Evolutionary conservation across 2,113 vertebrate genomes (phyloP).

Genomic region (Festucalex cinctus): DNA sequence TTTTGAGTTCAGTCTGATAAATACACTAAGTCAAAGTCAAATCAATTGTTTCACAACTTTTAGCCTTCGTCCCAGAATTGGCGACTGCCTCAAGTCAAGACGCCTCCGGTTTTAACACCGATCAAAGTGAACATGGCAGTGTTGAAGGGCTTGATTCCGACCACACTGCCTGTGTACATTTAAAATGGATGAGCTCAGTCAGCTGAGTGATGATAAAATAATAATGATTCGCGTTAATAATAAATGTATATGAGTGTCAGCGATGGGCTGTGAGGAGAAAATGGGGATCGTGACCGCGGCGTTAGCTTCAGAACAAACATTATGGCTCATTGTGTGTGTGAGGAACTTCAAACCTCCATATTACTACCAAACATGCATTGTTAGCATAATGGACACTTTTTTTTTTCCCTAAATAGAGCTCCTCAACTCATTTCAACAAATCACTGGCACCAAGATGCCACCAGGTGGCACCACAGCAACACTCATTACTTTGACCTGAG

Average conservation of each 20-base stretch:
- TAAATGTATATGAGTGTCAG: slow-evolving; percentile 32
- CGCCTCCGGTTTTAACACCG: not conserved
- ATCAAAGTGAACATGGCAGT: slow-evolving; percentile 18
- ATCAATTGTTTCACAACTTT: too few relatives aligned
- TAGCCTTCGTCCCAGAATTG: not conserved
- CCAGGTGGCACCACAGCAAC: too few relatives aligned
- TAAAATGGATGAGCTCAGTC: slow-evolving; percentile 41
- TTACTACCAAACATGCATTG: too few relatives aligned
- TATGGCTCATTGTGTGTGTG: not conserved
- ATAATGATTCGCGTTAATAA: slow-evolving; percentile 51
- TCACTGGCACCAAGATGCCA: too few relatives aligned
- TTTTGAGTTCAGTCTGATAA: too few relatives aligned
- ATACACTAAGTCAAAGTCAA: not conserved
- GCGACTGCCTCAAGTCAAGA: not conserved
- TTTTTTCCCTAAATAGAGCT: not conserved
- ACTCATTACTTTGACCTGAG: too few relatives aligned
- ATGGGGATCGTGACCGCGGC: not conserved
- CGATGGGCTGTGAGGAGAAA: not conserved
- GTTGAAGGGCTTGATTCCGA: not conserved
- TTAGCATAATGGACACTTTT: too few relatives aligned
- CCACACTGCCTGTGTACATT: slow-evolving; percentile 8
- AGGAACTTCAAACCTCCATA: not conserved
- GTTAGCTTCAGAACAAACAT: slow-evolving; percentile 1
- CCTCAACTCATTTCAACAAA: not conserved
- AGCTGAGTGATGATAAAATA: slow-evolving; percentile 47